Percentiles rank a stretch among this genome's conserved stretches.
phyloP scores from a whole-genome alignment of 2,797 vertebrate genomes.

The Miichthys miiuy region DNA sequence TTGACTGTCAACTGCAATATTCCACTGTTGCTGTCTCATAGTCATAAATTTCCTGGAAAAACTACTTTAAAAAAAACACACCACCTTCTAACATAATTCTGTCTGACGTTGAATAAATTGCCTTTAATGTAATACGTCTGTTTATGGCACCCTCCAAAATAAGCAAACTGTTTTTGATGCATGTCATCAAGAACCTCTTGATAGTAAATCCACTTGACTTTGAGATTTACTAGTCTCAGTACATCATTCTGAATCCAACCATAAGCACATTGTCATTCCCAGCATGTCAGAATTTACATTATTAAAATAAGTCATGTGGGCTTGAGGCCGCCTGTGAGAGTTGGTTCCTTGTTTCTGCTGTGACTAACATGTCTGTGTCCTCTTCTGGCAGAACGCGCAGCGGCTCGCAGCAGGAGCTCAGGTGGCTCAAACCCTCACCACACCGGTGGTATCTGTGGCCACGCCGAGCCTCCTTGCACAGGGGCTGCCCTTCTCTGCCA shows the following conservation, averaged over 20 bases:
- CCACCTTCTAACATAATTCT: not conserved
- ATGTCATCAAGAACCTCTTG: conserved; percentile 57
- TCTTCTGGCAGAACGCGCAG: conserved; percentile 89
- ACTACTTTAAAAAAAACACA: not conserved
- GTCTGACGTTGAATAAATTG: conserved; percentile 47
- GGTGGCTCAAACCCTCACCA: conserved; percentile 93
- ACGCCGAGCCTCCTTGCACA: conserved; percentile 95
- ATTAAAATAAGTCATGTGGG: not conserved
- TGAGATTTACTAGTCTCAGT: conserved; percentile 62
- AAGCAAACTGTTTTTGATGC: conserved; percentile 64
- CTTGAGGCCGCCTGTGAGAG: conserved; percentile 3
- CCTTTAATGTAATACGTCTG: conserved; percentile 78
- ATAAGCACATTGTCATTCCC: conserved; percentile 66
- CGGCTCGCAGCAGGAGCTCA: conserved; percentile 91
- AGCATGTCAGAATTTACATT: conserved; percentile 68
- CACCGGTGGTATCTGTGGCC: conserved; percentile 96
- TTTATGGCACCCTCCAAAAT: conserved; percentile 28
- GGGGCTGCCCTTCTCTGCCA: conserved; percentile 93
- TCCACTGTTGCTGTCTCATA: not conserved
- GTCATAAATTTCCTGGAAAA: not conserved
- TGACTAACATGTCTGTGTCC: conserved; percentile 55
- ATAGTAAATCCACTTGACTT: conserved; percentile 64
- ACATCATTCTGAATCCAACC: conserved; percentile 56
- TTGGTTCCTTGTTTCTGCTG: not conserved
- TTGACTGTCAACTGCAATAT: not conserved